phyloP scores from a whole-genome alignment of 2,888 invertebrate species.

The Biston stratarius region DNA sequence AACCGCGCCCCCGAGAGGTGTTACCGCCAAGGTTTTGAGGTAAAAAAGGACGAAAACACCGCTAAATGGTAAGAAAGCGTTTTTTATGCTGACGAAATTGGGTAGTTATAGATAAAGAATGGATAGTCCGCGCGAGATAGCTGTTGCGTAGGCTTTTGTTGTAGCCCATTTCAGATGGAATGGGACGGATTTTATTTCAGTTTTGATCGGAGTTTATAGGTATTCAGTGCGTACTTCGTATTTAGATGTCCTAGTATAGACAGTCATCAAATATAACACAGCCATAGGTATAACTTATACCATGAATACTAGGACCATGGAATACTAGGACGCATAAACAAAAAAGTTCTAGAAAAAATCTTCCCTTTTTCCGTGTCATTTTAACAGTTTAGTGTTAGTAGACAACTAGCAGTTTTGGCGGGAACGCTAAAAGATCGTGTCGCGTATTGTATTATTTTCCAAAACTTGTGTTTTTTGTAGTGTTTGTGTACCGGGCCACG shows the following conservation, averaged over 20 bases:
- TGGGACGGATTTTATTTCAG: slow-evolving; percentile 46
- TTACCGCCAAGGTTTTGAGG: slow-evolving; percentile 81
- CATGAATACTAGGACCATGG: too few species aligned
- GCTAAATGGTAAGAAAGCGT: slow-evolving; percentile 81
- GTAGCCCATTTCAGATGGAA: slow-evolving; percentile 44
- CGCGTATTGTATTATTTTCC: too few species aligned
- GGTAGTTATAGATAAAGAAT: slow-evolving; percentile 80
- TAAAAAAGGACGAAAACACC: slow-evolving; percentile 81
- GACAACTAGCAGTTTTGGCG: too few species aligned
- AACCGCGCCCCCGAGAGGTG: slow-evolving; percentile 82
- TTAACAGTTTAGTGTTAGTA: too few species aligned
- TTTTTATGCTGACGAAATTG: slow-evolving; percentile 79
- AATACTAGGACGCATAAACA: too few species aligned
- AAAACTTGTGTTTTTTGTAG: too few species aligned
- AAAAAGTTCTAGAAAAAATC: too few species aligned
- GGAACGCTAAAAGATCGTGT: too few species aligned
- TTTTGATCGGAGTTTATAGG: slow-evolving; percentile 49
- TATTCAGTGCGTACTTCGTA: slow-evolving; percentile 34
- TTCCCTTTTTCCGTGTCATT: too few species aligned
- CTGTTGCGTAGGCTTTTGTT: slow-evolving; percentile 50
- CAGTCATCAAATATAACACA: neutral
- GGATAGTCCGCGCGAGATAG: slow-evolving; percentile 71
- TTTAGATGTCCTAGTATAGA: slow-evolving; percentile 9
- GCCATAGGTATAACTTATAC: neutral
- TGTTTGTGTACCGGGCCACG: too few species aligned